Base-by-base conservation (phyloP, 2,888 invertebrate genomes). In the Amphiduros pacificus region DNA sequence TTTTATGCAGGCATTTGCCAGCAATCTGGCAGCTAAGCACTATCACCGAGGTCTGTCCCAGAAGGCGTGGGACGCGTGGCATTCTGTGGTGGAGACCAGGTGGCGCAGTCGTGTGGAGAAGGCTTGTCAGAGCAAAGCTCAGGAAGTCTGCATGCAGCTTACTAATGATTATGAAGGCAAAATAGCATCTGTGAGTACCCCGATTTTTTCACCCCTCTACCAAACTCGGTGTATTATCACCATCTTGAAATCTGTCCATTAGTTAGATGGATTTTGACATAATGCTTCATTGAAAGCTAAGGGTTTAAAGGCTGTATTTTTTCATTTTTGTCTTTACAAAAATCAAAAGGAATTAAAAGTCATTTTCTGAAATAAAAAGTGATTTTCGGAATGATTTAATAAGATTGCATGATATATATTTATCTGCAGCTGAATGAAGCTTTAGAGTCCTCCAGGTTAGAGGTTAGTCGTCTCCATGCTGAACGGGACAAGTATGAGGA, bases 71-170 rank as follows among this genome's bases (percentile, higher is more conserved):
- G 71, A 67, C 6, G 72, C 71, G 3, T 82, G 81, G 82, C 79
- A 78, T 61, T 72, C 73, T 0, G 60, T 77, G 14, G 72, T 81
- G 3, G 76, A 76, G 62, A 68, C 66, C 5, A 73, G 73, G 49
- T 80, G 80, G 80, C 62, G 73, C 14, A 61, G 70, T 22, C 67
- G 78, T 5, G 75, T 79, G n/a, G 78, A 81, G 68, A 75, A 74
- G 55, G 77, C 78, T 0, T 81, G 81, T 67, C 79, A 82, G 68
- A 67, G 71, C 27, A 79, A 80, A 64, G 81, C 82, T 0, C 76
- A 80, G 68, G 78, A 78, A 68, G 74, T 82, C 50, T 81, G 81
- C 60, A 64, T 74, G 62, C 69, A 72, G n/a, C 72, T 81, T 28
- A 78, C 77, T 5, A 71, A 73, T 59, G 77, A 80, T 60, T 81